Evolutionary conservation across 2,888 invertebrate species (phyloP).

Genomic region (Oeneis ivallda): DNA sequence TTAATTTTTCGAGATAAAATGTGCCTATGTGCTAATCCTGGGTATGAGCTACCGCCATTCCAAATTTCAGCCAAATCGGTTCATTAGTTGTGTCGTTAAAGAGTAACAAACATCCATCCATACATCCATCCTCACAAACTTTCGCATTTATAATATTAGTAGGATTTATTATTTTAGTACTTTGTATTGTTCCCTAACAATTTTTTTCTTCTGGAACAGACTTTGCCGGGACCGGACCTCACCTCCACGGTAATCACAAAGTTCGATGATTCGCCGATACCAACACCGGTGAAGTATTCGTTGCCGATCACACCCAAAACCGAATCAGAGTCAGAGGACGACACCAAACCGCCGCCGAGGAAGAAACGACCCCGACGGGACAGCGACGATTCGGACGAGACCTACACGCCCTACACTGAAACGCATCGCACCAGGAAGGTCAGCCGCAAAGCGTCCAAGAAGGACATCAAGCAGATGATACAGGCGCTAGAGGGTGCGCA

Average conservation of each 20-base stretch:
- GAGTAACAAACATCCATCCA: no score
- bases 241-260: slow-evolving; percentile 44
- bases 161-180: no score
- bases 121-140: no score
- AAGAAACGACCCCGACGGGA: slow-evolving; percentile 52
- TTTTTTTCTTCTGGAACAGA: slow-evolving; percentile 21
- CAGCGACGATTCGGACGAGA: slow-evolving; percentile 74
- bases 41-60: no score
- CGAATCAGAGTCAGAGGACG: slow-evolving; percentile 74
- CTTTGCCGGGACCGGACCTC: slow-evolving; percentile 35
- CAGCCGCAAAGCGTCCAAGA: slow-evolving; percentile 60
- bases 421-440: slow-evolving; percentile 57
- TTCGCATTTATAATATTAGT: no score
- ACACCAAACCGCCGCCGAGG: slow-evolving; percentile 50
- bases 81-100: no score
- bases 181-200: not conserved
- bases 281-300: slow-evolving; percentile 56
- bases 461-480: slow-evolving; percentile 72
- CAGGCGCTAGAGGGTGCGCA: slow-evolving; percentile 67
- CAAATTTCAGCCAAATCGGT: no score
- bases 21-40: no score
- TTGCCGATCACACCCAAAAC: slow-evolving; percentile 67
- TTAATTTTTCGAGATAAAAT: no score
- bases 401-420: slow-evolving; percentile 66
- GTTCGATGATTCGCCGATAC: slow-evolving; percentile 49